A percentile compares a stretch with the other conserved stretches of the same genome.
phyloP scores from a whole-genome alignment of 2,113 vertebrate species.

The Pachycephala philippinensis region DNA sequence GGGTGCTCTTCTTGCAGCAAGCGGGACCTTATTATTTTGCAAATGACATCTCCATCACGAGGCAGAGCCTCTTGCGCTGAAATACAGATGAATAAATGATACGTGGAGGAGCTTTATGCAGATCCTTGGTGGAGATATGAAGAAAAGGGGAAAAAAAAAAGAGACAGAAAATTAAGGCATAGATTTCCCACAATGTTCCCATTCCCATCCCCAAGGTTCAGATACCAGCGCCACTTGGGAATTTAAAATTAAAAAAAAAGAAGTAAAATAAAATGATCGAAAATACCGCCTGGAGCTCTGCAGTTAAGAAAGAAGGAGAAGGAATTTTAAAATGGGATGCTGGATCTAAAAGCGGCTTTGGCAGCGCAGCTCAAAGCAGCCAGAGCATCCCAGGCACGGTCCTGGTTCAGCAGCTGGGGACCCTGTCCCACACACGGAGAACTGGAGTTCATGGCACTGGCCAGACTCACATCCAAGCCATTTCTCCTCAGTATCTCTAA shows the following conservation, averaged over 20 bases:
- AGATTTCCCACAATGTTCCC: neutral
- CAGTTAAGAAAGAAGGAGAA: neutral
- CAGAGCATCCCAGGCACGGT: rapidly evolving
- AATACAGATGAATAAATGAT: slow-evolving; percentile 43
- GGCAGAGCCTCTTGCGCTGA: neutral
- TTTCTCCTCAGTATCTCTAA: neutral
- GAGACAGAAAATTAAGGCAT: neutral
- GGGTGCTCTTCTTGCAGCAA: slow-evolving; percentile 25
- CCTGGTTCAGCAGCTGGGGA: neutral
- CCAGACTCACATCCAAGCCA: neutral
- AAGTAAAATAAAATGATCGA: neutral
- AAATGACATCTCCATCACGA: slow-evolving; percentile 52
- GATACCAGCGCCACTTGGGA: neutral
- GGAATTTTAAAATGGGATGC: neutral
- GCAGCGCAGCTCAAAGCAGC: neutral
- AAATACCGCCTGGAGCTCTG: neutral
- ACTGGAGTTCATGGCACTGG: rapidly evolving
- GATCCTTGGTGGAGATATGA: neutral
- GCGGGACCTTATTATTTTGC: slow-evolving; percentile 52
- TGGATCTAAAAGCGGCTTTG: neutral
- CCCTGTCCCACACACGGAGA: rapidly evolving
- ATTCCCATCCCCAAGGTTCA: neutral
- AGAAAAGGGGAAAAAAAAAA: neutral
- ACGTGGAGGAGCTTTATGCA: neutral
- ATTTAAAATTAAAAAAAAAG: neutral